Evolutionary conservation across 2,888 invertebrate genomes (phyloP).

Genomic region (Sclerodermus sp.): DNA sequence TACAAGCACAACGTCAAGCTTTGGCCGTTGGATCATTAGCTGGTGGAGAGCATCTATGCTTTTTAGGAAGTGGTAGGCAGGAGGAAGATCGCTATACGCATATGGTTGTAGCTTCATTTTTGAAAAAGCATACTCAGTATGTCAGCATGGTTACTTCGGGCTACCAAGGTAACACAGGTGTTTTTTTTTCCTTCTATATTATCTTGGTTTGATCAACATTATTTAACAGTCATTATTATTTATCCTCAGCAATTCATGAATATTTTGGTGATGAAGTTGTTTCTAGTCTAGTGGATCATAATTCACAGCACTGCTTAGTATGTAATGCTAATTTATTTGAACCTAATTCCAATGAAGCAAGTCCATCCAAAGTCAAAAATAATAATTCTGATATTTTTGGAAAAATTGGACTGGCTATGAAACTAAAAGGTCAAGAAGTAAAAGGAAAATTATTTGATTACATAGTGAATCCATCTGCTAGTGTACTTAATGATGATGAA

Average conservation of each 20-base stretch:
- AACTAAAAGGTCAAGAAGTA: constrained; percentile 87
- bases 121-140: constrained; percentile 90
- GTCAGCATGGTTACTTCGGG: constrained; percentile 92
- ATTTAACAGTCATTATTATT: constrained; percentile 1
- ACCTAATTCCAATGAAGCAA: constrained; percentile 51
- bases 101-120: constrained; percentile 97
- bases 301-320: constrained; percentile 76
- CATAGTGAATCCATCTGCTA: constrained; percentile 83
- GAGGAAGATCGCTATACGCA: constrained; percentile 96
- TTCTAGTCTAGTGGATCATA: constrained; percentile 84
- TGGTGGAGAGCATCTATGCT: constrained; percentile 86
- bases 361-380: constrained; percentile 47
- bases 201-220: neutral
- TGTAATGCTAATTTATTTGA: constrained; percentile 66
- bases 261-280: constrained; percentile 80
- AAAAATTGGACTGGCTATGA: constrained; percentile 84
- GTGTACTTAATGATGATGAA: constrained; percentile 66
- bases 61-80: constrained; percentile 89
- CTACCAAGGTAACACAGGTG: constrained; percentile 73
- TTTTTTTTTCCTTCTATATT: constrained; percentile 1
- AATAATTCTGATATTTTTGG: constrained; percentile 71
- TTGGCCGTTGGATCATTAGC: constrained; percentile 84
- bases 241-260: constrained; percentile 71
- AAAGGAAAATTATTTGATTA: constrained; percentile 91
- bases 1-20: constrained; percentile 86